Evolutionary conservation across 2,113 vertebrate genomes (phyloP).

Genomic region (Leptodactylus fuscus): DNA sequence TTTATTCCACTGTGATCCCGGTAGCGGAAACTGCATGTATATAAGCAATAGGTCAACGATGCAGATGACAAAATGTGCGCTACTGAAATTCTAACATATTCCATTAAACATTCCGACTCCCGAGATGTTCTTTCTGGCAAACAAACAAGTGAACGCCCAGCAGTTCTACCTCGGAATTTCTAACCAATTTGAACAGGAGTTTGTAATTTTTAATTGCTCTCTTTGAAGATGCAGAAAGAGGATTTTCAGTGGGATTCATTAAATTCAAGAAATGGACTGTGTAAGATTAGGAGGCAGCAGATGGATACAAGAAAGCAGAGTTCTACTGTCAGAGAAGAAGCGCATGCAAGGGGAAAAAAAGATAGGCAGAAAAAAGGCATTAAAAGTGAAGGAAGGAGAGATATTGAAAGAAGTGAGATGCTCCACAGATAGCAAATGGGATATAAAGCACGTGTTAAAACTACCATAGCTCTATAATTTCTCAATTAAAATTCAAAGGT

Average conservation of each 20-base stretch:
- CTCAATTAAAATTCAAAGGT: constrained; percentile 61
- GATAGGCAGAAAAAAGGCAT: constrained; percentile 17
- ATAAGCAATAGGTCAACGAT: constrained; percentile 5
- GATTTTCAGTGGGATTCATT: constrained; percentile 58
- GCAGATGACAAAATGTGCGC: neutral
- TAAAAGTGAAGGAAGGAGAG: neutral
- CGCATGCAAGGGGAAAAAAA: neutral
- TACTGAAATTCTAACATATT: neutral
- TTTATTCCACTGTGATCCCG: neutral
- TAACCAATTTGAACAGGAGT: constrained; percentile 41
- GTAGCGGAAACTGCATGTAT: neutral
- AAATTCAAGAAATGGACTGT: constrained; percentile 56
- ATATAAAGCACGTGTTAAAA: constrained; percentile 56
- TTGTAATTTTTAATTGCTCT: constrained; percentile 58
- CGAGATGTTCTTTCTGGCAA: constrained; percentile 19
- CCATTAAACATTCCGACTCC: constrained; percentile 21
- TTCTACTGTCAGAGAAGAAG: constrained; percentile 20
- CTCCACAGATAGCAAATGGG: constrained; percentile 55
- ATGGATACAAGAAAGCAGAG: constrained; percentile 47
- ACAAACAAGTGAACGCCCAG: constrained; percentile 29
- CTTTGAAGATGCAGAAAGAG: constrained; percentile 54
- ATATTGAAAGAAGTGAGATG: constrained; percentile 41
- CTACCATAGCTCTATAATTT: constrained; percentile 57
- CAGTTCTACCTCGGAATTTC: constrained; percentile 40
- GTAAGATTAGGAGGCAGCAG: constrained; percentile 51